phyloP scores from a whole-genome alignment of 2,113 vertebrate genomes.

The Egretta garzetta region DNA sequence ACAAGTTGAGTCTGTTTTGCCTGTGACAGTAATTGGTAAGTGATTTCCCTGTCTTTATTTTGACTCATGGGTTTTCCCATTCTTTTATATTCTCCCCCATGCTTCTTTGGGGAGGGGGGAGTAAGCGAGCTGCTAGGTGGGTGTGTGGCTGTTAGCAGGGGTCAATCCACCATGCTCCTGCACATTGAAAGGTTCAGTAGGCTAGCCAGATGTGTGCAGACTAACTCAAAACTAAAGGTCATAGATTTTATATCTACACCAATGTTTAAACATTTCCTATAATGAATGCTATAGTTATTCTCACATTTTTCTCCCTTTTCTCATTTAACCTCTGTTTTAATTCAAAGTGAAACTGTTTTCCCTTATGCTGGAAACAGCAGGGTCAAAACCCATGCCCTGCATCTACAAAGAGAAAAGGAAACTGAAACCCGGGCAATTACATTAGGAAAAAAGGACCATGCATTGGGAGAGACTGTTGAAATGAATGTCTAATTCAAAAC shows the following conservation, averaged over 20 bases:
- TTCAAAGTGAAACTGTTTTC: neutral
- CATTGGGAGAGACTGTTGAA: neutral
- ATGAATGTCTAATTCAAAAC: neutral
- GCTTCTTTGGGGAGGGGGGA: neutral
- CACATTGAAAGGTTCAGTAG: neutral
- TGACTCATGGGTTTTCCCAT: neutral
- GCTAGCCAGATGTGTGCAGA: neutral
- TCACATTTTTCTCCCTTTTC: neutral
- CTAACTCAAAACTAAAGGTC: neutral
- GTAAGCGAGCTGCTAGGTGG: neutral
- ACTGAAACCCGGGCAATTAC: neutral
- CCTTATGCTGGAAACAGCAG: neutral
- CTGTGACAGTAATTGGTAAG: neutral
- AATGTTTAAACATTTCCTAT: neutral
- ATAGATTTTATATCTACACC: neutral
- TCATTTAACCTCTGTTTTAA: neutral
- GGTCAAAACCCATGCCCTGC: neutral
- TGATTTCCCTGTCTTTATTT: neutral
- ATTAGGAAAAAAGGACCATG: neutral
- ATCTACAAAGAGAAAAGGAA: neutral
- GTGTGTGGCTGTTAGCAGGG: neutral
- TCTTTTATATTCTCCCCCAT: neutral
- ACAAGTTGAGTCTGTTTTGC: neutral
- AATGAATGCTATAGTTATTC: neutral
- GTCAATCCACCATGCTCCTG: fast-evolving